These are phyloP conservation scores for Halcyon badia DNA, from an alignment of 2,797 vertebrate species.

Conservation along the genomic window DNA sequence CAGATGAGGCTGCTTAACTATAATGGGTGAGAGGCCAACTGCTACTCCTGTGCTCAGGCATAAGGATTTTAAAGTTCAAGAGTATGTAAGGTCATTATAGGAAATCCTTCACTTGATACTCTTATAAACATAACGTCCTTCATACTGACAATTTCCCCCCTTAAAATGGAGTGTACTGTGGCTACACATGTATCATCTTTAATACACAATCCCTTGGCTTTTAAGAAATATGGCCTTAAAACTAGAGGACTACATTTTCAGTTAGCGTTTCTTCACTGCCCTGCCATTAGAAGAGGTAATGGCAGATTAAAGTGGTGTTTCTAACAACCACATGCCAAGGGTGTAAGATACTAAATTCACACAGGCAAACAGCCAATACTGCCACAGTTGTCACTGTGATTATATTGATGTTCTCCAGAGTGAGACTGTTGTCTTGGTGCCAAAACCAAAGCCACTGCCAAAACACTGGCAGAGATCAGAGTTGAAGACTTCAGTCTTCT, in stretches of 20 bases:
- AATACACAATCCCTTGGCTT: background rate
- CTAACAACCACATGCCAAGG: background rate
- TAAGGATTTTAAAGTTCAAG: background rate
- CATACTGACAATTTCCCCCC: background rate
- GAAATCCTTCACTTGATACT: background rate
- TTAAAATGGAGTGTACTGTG: background rate
- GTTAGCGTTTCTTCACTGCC: background rate
- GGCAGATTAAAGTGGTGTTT: background rate
- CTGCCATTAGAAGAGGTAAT: background rate
- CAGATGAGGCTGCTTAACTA: background rate
- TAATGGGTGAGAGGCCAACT: background rate
- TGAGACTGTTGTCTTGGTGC: background rate
- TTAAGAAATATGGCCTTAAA: background rate
- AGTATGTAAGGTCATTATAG: background rate
- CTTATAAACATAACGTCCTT: background rate
- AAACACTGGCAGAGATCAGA: background rate
- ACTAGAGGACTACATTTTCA: background rate
- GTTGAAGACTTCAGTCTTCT: background rate
- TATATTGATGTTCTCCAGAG: slow-evolving; percentile 11
- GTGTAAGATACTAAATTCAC: background rate
- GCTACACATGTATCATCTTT: background rate
- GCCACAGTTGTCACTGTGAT: slow-evolving; percentile 14
- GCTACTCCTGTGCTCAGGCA: background rate
- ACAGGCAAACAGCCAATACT: background rate
- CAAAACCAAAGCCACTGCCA: background rate